Conservation (phyloP, 2,797 vertebrate genomes). For the Oophaga sylvatica region DNA sequence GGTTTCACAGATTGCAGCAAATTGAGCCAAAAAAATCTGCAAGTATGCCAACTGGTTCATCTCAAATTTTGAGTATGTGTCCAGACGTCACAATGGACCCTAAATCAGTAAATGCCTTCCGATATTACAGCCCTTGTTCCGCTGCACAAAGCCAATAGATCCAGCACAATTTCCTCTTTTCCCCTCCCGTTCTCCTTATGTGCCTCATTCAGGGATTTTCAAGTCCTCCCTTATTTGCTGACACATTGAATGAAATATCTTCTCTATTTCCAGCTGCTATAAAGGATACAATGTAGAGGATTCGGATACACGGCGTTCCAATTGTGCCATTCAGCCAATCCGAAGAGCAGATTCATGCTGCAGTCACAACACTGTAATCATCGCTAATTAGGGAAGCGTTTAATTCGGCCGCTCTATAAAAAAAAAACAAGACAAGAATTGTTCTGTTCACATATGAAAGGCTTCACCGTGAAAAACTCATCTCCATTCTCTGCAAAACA, state of each 20-base stretch:
- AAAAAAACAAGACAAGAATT: slow-evolving; percentile 30
- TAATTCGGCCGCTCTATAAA: slow-evolving; percentile 40
- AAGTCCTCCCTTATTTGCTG: neutral
- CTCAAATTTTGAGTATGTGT: too few species aligned
- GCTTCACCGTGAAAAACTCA: slow-evolving; percentile 20
- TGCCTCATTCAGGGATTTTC: neutral
- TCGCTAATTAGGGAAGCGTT: slow-evolving; percentile 56
- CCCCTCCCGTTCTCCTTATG: neutral
- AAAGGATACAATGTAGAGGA: neutral
- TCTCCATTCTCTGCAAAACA: slow-evolving; percentile 26
- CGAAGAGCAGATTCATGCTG: slow-evolving; percentile 43
- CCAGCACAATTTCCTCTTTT: neutral
- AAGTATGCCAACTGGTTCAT: too few species aligned
- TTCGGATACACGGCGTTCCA: neutral
- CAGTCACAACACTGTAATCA: slow-evolving; percentile 55
- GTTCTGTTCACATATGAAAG: slow-evolving; percentile 50
- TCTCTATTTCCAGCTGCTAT: neutral
- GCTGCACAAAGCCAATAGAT: neutral
- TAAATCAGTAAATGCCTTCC: neutral
- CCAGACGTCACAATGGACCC: too few species aligned
- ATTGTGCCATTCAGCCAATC: slow-evolving; percentile 41
- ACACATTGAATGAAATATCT: slow-evolving; percentile 2
- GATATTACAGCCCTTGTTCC: neutral
- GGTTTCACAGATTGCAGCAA: too few species aligned
- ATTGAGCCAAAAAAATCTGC: too few species aligned